phyloP scores from a whole-genome alignment of 2,113 vertebrate species.

The Thamnophis sirtalis region DNA sequence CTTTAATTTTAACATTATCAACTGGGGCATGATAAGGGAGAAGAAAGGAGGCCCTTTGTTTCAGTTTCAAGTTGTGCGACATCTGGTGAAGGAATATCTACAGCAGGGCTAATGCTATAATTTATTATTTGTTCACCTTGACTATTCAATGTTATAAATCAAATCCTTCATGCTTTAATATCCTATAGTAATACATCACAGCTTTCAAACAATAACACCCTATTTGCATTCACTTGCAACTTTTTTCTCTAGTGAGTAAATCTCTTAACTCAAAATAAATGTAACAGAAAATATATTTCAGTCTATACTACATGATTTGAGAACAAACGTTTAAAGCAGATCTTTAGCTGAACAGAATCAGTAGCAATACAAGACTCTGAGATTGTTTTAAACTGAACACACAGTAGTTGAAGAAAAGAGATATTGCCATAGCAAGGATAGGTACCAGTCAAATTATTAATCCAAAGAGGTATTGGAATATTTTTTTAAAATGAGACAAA shows the following conservation, averaged over 20 bases:
- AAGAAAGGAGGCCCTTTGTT: neutral
- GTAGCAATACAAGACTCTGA: neutral
- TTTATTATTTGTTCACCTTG: slow-evolving; percentile 54
- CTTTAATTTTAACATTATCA: neutral
- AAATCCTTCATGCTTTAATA: slow-evolving; percentile 48
- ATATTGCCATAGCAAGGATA: neutral
- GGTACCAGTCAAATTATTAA: neutral
- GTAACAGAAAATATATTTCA: neutral
- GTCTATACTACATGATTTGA: neutral
- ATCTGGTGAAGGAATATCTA: slow-evolving; percentile 25
- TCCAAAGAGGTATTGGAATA: neutral
- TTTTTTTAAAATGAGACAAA: neutral
- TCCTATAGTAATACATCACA: slow-evolving; percentile 45
- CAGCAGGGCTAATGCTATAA: slow-evolving; percentile 21
- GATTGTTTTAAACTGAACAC: neutral
- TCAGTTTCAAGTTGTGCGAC: slow-evolving; percentile 28
- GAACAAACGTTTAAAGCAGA: neutral
- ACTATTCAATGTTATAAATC: slow-evolving; percentile 51
- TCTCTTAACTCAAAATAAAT: neutral
- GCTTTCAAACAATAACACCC: slow-evolving; percentile 42
- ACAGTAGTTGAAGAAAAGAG: neutral
- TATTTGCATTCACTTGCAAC: slow-evolving; percentile 38
- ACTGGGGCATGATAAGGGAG: neutral
- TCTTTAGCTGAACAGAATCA: neutral
- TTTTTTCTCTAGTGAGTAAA: slow-evolving; percentile 33